Evolutionary conservation across 2,888 invertebrate genomes (phyloP).

Genomic region (Orchesellides sinensis): DNA sequence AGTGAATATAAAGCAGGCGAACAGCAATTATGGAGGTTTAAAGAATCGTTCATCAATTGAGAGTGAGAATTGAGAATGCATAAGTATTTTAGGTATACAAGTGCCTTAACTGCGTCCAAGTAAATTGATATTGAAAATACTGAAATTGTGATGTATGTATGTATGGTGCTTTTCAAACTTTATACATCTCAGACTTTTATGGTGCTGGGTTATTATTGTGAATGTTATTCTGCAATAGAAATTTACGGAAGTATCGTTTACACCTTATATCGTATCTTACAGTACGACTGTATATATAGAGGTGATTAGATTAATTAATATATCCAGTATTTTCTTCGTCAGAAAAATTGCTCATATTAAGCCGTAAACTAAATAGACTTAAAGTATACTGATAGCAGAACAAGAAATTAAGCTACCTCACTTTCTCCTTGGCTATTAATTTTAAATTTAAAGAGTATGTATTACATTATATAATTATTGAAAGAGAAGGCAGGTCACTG

Average conservation of each 20-base stretch:
- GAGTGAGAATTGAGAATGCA: too few relatives aligned
- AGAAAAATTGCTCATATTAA: conserved; percentile 59
- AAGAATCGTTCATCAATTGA: background rate
- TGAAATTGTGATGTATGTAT: conserved; percentile 36
- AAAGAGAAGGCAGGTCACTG: background rate
- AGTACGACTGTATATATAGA: conserved; percentile 8
- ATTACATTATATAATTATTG: too few relatives aligned
- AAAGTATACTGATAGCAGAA: conserved; percentile 64
- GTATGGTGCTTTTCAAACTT: conserved; percentile 48
- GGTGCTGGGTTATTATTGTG: conserved; percentile 32
- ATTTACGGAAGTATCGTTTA: background rate
- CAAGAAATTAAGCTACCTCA: conserved; percentile 54
- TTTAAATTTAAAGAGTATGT: background rate
- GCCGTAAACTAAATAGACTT: conserved; percentile 66
- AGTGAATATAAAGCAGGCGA: background rate
- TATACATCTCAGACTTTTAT: conserved; percentile 22
- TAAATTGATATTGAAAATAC: background rate
- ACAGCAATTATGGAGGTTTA: background rate
- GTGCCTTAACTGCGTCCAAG: conserved; percentile 1
- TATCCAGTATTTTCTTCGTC: conserved; percentile 48
- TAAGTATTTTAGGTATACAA: too few relatives aligned
- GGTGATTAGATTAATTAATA: conserved; percentile 21
- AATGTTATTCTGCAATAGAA: background rate
- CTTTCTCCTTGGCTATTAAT: conserved; percentile 23
- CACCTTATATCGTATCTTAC: background rate